These are phyloP conservation scores for Agrotis clavis DNA, from an alignment of 2,888 invertebrate genomes.

Conservation along the genomic window DNA sequence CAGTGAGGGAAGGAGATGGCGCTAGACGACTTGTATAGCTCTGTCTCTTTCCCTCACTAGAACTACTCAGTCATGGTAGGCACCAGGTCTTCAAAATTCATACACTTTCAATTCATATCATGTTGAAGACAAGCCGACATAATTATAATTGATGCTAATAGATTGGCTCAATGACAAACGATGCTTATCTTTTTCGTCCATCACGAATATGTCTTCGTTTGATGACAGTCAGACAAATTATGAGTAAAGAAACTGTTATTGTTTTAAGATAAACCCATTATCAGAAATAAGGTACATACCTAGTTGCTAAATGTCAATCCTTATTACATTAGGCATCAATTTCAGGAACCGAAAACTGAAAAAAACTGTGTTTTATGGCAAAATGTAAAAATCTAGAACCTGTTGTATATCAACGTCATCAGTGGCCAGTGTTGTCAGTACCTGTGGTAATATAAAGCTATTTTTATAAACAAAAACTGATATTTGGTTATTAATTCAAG, in stretches of 20 bases:
- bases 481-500: too few species aligned
- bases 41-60: too few species aligned
- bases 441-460: background rate
- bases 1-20: too few species aligned
- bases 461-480: too few species aligned
- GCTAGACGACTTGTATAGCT: too few species aligned
- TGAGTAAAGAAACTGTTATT: too few species aligned
- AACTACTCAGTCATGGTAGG: too few species aligned
- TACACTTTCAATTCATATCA: too few species aligned
- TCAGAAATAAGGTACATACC: too few species aligned
- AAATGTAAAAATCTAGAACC: background rate
- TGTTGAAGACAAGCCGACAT: slow-evolving; percentile 14
- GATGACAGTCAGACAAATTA: background rate
- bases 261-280: too few species aligned
- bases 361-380: background rate
- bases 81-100: too few species aligned
- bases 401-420: background rate
- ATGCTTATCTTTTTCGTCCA: slow-evolving; percentile 27
- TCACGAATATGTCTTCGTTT: slow-evolving; percentile 17
- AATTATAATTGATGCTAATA: slow-evolving; percentile 44
- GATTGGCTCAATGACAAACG: slow-evolving; percentile 32
- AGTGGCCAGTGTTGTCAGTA: background rate
- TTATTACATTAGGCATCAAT: background rate
- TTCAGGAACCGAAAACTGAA: background rate
- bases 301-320: background rate